phyloP scores from a whole-genome alignment of 2,888 invertebrate genomes.

The Allacma fusca region DNA sequence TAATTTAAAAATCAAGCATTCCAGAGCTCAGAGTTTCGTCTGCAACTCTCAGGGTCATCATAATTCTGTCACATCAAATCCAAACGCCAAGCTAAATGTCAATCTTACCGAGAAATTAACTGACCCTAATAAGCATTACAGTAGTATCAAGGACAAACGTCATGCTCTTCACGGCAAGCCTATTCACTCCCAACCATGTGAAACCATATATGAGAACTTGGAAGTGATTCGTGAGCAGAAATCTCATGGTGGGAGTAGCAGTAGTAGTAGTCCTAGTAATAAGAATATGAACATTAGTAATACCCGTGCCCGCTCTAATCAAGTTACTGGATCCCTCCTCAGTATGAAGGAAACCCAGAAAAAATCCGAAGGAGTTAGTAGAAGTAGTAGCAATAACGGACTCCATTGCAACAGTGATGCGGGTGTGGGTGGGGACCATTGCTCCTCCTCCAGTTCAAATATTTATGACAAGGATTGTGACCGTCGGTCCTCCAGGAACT shows the following conservation, averaged over 20 bases:
- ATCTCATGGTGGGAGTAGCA: conserved; percentile 14
- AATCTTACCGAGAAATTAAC: conserved; percentile 34
- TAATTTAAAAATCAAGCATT: conserved; percentile 56
- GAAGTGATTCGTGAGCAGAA: conserved; percentile 59
- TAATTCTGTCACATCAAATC: neutral
- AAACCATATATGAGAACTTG: conserved; percentile 60
- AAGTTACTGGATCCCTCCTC: neutral
- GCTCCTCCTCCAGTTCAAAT: conserved; percentile 47
- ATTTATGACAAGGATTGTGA: conserved; percentile 58
- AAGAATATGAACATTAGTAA: neutral
- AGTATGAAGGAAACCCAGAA: neutral
- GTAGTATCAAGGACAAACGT: conserved; percentile 23
- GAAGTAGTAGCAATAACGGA: neutral
- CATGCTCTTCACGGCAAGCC: conserved; percentile 9
- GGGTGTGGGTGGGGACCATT: neutral
- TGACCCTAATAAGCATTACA: conserved; percentile 24
- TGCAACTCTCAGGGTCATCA: conserved; percentile 42
- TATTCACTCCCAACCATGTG: conserved; percentile 45
- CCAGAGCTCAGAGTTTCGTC: conserved; percentile 60
- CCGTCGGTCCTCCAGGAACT: conserved; percentile 61
- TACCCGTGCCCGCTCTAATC: neutral
- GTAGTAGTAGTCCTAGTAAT: neutral
- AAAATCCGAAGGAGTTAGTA: neutral
- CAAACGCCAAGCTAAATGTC: conserved; percentile 2
- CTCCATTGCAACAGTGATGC: neutral